These are phyloP conservation scores for Drosophila paulistorum DNA, from an alignment of 1,140 invertebrate species.

Conservation along the genomic window DNA sequence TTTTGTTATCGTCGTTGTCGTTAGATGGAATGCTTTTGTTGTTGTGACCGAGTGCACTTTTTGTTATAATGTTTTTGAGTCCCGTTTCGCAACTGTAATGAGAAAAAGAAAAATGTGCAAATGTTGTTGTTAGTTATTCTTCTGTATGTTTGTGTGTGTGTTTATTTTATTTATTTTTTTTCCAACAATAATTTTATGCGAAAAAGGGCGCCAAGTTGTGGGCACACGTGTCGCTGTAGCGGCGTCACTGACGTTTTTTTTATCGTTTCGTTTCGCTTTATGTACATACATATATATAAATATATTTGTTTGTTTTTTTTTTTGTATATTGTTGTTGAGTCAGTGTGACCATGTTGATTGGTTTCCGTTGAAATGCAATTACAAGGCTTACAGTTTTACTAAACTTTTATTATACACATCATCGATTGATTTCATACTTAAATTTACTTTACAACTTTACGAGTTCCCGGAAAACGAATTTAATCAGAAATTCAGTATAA, in stretches of 20 bases:
- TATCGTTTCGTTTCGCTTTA: conserved; percentile 22
- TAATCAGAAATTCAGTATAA: neutral
- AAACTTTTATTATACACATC: neutral
- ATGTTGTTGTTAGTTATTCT: conserved; percentile 45
- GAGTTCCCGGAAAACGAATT: neutral
- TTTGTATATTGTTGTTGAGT: neutral
- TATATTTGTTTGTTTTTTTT: neutral
- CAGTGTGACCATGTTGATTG: conserved; percentile 13
- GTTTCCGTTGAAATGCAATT: conserved; percentile 10
- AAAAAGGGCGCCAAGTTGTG: conserved; percentile 75
- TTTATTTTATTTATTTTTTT: neutral
- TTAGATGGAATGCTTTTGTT: conserved; percentile 62
- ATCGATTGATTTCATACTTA: neutral
- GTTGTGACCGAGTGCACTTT: neutral
- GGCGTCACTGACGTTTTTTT: conserved; percentile 29
- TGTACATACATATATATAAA: conserved; percentile 19
- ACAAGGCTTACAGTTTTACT: conserved; percentile 7
- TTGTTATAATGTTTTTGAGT: conserved; percentile 7
- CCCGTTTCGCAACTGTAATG: conserved; percentile 53
- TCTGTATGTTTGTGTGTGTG: neutral
- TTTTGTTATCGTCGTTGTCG: conserved; percentile 25
- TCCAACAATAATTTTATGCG: conserved; percentile 64
- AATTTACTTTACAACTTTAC: neutral
- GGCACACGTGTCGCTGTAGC: conserved; percentile 63
- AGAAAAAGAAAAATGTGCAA: conserved; percentile 37